Evolutionary conservation across 2,113 vertebrate genomes (phyloP).

Genomic region (Myiagra hebetior): DNA sequence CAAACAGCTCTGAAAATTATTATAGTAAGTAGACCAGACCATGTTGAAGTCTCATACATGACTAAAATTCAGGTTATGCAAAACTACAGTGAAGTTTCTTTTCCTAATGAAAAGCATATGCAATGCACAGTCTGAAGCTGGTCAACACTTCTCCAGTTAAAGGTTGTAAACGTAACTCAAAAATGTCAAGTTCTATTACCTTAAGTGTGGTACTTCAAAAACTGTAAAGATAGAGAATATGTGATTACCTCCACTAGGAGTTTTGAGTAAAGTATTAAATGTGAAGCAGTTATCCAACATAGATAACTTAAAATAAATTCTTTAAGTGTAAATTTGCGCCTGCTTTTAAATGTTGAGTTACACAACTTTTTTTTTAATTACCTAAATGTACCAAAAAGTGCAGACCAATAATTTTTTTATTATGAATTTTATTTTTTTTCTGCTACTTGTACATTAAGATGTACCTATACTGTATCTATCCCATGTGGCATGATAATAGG

Average conservation of each 20-base stretch:
- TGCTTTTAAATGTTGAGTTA: background rate
- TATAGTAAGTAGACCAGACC: background rate
- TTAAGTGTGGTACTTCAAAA: background rate
- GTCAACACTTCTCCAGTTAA: background rate
- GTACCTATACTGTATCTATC: rapidly evolving
- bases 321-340: background rate
- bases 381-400: background rate
- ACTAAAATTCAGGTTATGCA: background rate
- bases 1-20: background rate
- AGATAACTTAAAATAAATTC: background rate
- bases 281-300: background rate
- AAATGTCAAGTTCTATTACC: background rate
- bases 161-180: background rate
- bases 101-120: background rate
- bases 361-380: background rate
- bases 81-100: background rate
- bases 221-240: background rate
- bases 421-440: background rate
- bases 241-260: background rate
- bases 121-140: background rate
- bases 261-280: background rate
- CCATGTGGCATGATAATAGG: background rate
- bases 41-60: background rate
- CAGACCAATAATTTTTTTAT: background rate
- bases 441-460: background rate